These are phyloP conservation scores for Pteria penguin DNA, from an alignment of 2,888 invertebrate genomes.

Conservation along the genomic window DNA sequence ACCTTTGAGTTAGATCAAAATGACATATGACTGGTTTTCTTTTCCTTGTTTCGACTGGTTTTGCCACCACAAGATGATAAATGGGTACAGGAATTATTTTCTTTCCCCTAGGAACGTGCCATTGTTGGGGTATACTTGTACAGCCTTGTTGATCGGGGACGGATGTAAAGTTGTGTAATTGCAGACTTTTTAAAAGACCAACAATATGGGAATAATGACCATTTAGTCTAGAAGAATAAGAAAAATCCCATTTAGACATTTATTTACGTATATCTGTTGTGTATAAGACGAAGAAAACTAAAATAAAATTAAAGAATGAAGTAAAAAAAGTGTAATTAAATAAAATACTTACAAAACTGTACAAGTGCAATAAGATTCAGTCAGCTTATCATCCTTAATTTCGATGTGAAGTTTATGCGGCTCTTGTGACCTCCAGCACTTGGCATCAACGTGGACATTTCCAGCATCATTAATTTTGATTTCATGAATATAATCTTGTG, in stretches of 20 bases:
- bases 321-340: not conserved
- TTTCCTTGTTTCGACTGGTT: slow-evolving; percentile 37
- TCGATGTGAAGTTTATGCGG: slow-evolving; percentile 18
- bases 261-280: too few species aligned
- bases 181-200: slow-evolving; percentile 44
- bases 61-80: slow-evolving; percentile 46
- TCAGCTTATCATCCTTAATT: slow-evolving; percentile 6
- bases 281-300: too few species aligned
- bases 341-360: not conserved
- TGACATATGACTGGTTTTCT: slow-evolving; percentile 36
- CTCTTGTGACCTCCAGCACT: slow-evolving; percentile 19
- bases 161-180: slow-evolving; percentile 41
- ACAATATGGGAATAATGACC: slow-evolving; percentile 46
- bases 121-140: slow-evolving; percentile 48
- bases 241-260: too few species aligned
- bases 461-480: not conserved
- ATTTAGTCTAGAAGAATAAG: slow-evolving; percentile 38
- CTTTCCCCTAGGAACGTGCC: slow-evolving; percentile 43
- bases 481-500: slow-evolving; percentile 1
- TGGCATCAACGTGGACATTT: not conserved
- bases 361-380: not conserved
- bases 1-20: slow-evolving; percentile 21
- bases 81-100: slow-evolving; percentile 43
- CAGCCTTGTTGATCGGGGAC: slow-evolving; percentile 42
- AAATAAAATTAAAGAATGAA: too few species aligned